These are phyloP conservation scores for Lophura swinhoii DNA, from an alignment of 2,797 vertebrate genomes.

Conservation along the genomic window DNA sequence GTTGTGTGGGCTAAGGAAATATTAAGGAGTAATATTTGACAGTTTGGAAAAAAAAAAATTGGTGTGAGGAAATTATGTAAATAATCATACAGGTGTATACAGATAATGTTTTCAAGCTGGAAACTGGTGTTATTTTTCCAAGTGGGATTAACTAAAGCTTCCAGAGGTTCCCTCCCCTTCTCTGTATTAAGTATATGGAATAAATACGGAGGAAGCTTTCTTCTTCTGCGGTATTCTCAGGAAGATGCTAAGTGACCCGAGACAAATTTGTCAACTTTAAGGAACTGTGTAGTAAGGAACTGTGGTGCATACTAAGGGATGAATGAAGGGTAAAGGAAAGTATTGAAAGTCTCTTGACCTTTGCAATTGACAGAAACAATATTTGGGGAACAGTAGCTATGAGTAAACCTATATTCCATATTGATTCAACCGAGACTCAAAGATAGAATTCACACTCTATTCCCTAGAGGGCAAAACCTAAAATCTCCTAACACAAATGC, in stretches of 20 bases:
- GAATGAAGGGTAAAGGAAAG: neutral
- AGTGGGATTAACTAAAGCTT: neutral
- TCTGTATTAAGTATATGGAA: neutral
- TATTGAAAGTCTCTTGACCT: conserved; percentile 34
- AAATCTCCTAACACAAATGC: neutral
- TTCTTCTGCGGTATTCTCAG: neutral
- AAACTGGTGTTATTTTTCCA: neutral
- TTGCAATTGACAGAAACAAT: conserved; percentile 23
- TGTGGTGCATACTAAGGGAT: neutral
- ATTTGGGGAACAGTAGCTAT: neutral
- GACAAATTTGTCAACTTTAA: neutral
- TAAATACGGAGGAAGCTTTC: neutral
- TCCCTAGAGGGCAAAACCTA: neutral
- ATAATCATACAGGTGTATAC: neutral
- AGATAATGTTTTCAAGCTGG: neutral
- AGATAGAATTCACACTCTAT: neutral
- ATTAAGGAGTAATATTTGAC: neutral
- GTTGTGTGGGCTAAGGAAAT: neutral
- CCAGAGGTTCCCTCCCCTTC: neutral
- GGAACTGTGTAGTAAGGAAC: neutral
- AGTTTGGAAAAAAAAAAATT: neutral
- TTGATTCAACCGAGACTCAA: conserved; percentile 2
- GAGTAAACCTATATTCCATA: neutral
- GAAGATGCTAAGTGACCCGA: neutral
- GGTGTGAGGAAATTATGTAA: neutral